phyloP scores from a whole-genome alignment of 1,140 invertebrate species.

The Pissodes strobi region DNA sequence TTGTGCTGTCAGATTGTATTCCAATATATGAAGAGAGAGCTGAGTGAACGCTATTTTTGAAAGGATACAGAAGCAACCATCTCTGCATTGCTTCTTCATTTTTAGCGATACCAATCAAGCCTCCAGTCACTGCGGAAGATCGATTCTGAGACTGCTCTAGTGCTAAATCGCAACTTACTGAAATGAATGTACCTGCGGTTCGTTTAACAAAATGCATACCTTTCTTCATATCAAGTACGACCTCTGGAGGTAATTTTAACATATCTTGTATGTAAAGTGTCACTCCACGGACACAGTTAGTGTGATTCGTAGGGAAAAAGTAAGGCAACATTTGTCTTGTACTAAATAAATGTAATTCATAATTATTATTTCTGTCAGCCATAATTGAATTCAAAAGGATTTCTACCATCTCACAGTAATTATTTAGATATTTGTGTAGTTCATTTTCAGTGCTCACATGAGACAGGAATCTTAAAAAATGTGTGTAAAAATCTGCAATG shows the following conservation, averaged over 20 bases:
- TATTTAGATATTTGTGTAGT: constrained; percentile 36
- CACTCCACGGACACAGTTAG: constrained; percentile 37
- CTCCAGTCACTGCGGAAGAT: constrained; percentile 42
- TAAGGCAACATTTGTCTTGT: constrained; percentile 29
- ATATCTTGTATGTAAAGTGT: constrained; percentile 41
- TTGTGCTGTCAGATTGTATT: constrained; percentile 27
- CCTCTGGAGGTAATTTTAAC: too few relatives aligned
- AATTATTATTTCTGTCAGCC: constrained; percentile 37
- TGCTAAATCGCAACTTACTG: constrained; percentile 32
- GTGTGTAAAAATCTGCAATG: constrained; percentile 23
- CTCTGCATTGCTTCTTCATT: constrained; percentile 38
- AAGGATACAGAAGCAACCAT: constrained; percentile 43
- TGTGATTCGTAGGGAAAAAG: constrained; percentile 29
- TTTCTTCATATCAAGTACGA: too few relatives aligned
- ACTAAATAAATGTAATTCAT: constrained; percentile 29
- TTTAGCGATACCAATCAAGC: constrained; percentile 43
- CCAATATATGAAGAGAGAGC: constrained; percentile 36
- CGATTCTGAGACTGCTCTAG: constrained; percentile 36
- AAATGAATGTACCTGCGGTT: constrained; percentile 40
- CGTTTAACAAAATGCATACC: constrained; percentile 41
- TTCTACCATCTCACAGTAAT: constrained; percentile 35
- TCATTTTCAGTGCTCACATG: constrained; percentile 37
- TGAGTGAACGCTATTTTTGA: constrained; percentile 35
- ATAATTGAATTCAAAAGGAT: constrained; percentile 38
- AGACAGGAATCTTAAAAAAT: constrained; percentile 38